Conservation (phyloP, 1,140 invertebrate species). For the Lasioglossum baleicum region DNA sequence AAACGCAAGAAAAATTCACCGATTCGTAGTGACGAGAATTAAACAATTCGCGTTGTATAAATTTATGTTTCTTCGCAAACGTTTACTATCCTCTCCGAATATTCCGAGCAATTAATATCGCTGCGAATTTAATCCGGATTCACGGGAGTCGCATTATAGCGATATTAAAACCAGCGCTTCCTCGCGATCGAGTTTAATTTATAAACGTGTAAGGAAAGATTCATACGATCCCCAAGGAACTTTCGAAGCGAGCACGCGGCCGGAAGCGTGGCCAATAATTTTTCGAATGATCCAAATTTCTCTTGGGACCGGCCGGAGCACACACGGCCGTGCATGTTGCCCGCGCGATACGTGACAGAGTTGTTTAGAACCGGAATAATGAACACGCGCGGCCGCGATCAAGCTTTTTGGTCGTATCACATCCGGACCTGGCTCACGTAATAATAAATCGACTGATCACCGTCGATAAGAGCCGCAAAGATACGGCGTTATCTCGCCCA, state of each 20-base stretch:
- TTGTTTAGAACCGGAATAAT: slow-evolving; percentile 56
- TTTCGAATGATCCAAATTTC: slow-evolving; percentile 45
- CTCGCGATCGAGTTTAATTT: too few relatives aligned
- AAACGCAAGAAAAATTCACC: too few relatives aligned
- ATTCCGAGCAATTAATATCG: too few relatives aligned
- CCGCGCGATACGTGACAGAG: slow-evolving; percentile 60
- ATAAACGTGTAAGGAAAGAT: too few relatives aligned
- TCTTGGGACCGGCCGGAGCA: slow-evolving; percentile 34
- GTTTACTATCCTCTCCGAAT: too few relatives aligned
- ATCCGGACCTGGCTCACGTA: slow-evolving; percentile 53
- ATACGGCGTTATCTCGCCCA: slow-evolving; percentile 71
- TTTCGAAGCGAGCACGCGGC: background rate
- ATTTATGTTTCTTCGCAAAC: too few relatives aligned
- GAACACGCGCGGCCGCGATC: slow-evolving; percentile 39
- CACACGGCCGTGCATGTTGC: slow-evolving; percentile 53
- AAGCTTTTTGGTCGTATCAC: slow-evolving; percentile 58
- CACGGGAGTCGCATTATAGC: too few relatives aligned
- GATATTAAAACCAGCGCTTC: too few relatives aligned
- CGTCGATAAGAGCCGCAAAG: slow-evolving; percentile 76
- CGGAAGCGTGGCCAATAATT: slow-evolving; percentile 37
- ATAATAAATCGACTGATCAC: slow-evolving; percentile 75
- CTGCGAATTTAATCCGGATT: too few relatives aligned
- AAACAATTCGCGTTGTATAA: too few relatives aligned
- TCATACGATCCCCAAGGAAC: slow-evolving; percentile 16
- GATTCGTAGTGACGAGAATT: too few relatives aligned